Evolutionary conservation across 2,888 invertebrate genomes (phyloP), one percentile per base, ranked within the genome.

Genomic region (Agonum fuliginosum): DNA sequence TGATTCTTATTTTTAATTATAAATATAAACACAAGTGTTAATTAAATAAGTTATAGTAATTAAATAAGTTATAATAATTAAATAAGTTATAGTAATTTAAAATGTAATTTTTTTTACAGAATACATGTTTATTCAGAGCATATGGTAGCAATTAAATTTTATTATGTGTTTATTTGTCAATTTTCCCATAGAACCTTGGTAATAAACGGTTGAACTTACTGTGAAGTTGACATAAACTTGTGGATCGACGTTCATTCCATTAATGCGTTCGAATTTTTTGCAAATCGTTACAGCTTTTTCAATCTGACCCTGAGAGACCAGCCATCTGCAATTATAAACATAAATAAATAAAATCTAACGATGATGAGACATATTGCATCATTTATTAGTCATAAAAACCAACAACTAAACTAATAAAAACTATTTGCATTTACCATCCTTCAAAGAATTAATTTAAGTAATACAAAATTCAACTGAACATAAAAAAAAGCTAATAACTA

Each of bases 301-400:
- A 1, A 94, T 89, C 85, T 93, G 91, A 1, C 96, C 96, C 87
- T 95, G 95, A 0, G 96, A 95, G 0, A 95, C 93, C 41, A 97
- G 87, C 96, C 96, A 96, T 82, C 94, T 94, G 86, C 14, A 87
- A 87, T 30, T 14, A 30, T 8, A 46, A 46, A 46, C 14, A 12
- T 17, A 46, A 17, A 46, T 46, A 46, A 46, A 46, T 46, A 17
- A 10, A 3, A 6, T 1, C 46, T 46, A 46, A 46, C 37, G 1
- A n/a, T 20, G 17, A 46, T 17, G 17, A 3, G 0, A 17, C 8
- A 8, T 17, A 17, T 46, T 46, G 4, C 17, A 12, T 46, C 46
- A 46, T 1, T 30, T n/a, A 1, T n/a, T 1, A 37, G 8, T 2
- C 1, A 8, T 0, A 37, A 37, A 0, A 37, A n/a, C 0, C 37